Conservation (phyloP, 2,888 invertebrate species). For the Pecten maximus region DNA sequence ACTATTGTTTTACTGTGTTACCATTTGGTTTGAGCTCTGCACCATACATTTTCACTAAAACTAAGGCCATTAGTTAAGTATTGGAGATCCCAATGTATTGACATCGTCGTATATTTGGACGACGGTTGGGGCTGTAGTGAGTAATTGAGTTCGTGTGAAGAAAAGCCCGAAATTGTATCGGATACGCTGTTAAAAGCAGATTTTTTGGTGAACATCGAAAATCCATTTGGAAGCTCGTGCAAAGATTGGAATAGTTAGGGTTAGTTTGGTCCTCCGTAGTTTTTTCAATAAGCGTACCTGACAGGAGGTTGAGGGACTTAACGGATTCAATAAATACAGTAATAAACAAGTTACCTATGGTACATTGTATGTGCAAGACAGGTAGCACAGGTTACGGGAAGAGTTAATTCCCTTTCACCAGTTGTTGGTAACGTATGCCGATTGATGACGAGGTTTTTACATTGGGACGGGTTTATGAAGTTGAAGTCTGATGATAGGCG, state of each 20-base stretch:
- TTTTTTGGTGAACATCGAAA: not conserved
- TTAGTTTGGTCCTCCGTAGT: not conserved
- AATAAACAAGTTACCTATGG: too few species aligned
- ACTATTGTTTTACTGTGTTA: slow-evolving; percentile 50
- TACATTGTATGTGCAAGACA: slow-evolving; percentile 1
- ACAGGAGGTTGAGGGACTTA: too few species aligned
- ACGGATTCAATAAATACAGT: too few species aligned
- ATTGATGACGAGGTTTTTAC: slow-evolving; percentile 1
- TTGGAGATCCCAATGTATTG: slow-evolving; percentile 39
- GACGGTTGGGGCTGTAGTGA: slow-evolving; percentile 41
- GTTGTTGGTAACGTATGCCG: not conserved
- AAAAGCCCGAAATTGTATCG: not conserved
- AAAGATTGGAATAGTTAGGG: too few species aligned
- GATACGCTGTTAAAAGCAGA: not conserved
- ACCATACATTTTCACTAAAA: slow-evolving; percentile 53
- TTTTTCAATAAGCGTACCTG: too few species aligned
- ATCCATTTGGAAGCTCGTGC: not conserved
- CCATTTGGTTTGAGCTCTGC: slow-evolving; percentile 51
- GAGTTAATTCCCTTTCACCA: not conserved
- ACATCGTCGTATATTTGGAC: slow-evolving; percentile 45
- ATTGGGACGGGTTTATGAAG: not conserved
- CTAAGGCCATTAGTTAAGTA: slow-evolving; percentile 52
- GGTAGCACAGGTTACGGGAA: too few species aligned
- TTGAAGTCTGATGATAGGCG: not conserved
- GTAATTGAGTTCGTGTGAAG: not conserved